Base-by-base conservation (phyloP, 1,140 invertebrate genomes). In the Aricia agestis region DNA sequence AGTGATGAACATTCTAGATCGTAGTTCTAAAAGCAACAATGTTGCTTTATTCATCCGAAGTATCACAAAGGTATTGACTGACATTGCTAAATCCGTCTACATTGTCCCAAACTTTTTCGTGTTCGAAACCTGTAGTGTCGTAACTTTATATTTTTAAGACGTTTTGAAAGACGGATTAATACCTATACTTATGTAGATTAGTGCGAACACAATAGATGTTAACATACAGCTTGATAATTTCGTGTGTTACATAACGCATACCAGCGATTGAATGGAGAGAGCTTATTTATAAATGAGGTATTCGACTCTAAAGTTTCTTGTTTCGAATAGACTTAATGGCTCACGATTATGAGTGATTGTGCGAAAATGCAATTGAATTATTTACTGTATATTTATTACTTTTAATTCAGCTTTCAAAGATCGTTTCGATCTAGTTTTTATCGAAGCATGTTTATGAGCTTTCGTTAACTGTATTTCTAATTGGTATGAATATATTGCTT, bases 171-270 rank as follows among this genome's bases (percentile, higher is more conserved):
- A 86, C 80, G 86, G 82, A 90, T 90, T 89, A 90, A 90, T 90
- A 89, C 86, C 85, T 86, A 87, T 87, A 90, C 85, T 90, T 90
- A 89, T 88, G 87, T 87, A 90, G 86, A 90, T 90, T 87, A 85
- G 81, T 80, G 82, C 74, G 73, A 83, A 86, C 81, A 87, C 86
- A 90, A 90, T 90, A 78, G 88, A 82, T 77, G 82, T 84, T 87
- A 88, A 85, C 85, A 85, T 85, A 85, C 82, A 75, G 78, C 71
- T 80, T 84, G 78, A 87, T 87, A 89, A 89, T 90, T 89, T 87
- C 80, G 78, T 85, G 57, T 78, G 81, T 89, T 89, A 89, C 81
- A 83, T 89, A 89, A 90, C 84, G 84, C 82, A 81, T 82, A 82
- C 80, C 80, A 82, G 82, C 82, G 83, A 83, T 86, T 84, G 79